Percentiles rank a stretch among this genome's conserved stretches.
Evolutionary conservation across 1,140 invertebrate species (phyloP).

Genomic region (Zaprionus tsacasi): DNA sequence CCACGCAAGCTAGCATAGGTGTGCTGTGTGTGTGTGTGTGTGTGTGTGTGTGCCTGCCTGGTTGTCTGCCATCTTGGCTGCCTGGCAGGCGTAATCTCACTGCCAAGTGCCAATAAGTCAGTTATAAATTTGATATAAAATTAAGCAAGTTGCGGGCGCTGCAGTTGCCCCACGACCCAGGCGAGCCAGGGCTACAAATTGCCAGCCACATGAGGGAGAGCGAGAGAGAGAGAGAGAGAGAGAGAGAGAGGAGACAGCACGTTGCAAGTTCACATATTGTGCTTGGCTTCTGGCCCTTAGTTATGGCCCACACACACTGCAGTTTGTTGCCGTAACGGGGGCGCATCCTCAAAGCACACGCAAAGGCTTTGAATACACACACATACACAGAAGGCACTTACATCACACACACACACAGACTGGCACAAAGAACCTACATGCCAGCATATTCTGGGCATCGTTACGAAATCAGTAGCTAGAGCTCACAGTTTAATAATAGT

Average conservation of each 20-base stretch:
- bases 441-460: slow-evolving; percentile 64
- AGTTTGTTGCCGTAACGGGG: slow-evolving; percentile 65
- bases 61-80: not conserved
- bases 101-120: slow-evolving; percentile 82
- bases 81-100: slow-evolving; percentile 73
- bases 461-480: slow-evolving; percentile 46
- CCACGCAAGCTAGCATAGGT: slow-evolving; percentile 11
- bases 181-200: not conserved
- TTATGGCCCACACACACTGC: slow-evolving; percentile 48
- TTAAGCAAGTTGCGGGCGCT: slow-evolving; percentile 66
- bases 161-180: slow-evolving; percentile 5
- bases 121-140: slow-evolving; percentile 82
- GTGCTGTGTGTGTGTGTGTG: not conserved
- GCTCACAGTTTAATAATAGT: slow-evolving; percentile 63
- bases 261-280: slow-evolving; percentile 53
- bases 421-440: slow-evolving; percentile 34
- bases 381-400: slow-evolving; percentile 10
- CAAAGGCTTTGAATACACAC: slow-evolving; percentile 14
- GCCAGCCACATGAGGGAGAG: not conserved
- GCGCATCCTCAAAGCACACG: slow-evolving; percentile 18
- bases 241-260: not conserved
- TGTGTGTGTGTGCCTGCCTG: not conserved
- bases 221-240: not conserved
- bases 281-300: slow-evolving; percentile 47
- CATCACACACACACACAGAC: slow-evolving; percentile 19